A percentile compares a stretch with the other conserved stretches of the same genome.
phyloP scores from a whole-genome alignment of 2,113 vertebrate genomes.

The Gyps fulvus region DNA sequence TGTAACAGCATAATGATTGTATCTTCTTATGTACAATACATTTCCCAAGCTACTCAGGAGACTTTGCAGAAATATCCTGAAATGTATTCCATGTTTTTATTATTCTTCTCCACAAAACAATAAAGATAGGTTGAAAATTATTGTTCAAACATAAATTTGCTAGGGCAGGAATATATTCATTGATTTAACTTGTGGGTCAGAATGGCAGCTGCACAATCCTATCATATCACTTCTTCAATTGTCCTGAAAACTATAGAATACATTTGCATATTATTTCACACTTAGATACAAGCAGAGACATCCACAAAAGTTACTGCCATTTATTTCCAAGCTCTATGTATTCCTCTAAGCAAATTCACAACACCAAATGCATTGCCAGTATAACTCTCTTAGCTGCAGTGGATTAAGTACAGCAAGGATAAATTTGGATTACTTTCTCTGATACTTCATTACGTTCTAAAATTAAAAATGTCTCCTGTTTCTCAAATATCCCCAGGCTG shows the following conservation, averaged over 20 bases:
- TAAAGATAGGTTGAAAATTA: neutral
- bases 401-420: neutral
- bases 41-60: neutral
- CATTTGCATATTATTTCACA: slow-evolving; percentile 26
- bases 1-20: neutral
- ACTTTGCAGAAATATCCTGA: neutral
- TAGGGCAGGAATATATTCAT: neutral
- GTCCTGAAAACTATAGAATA: slow-evolving; percentile 41
- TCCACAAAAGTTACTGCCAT: neutral
- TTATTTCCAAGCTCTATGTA: neutral
- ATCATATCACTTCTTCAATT: neutral
- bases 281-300: neutral
- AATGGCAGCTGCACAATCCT: neutral
- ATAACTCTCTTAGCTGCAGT: neutral
- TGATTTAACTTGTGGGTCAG: slow-evolving; percentile 1
- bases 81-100: neutral
- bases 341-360: neutral
- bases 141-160: neutral
- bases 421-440: slow-evolving; percentile 9
- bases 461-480: slow-evolving; percentile 26
- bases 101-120: neutral
- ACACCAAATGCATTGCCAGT: neutral
- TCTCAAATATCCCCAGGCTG: slow-evolving; percentile 21
- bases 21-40: neutral
- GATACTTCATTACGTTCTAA: slow-evolving; percentile 32